These are phyloP conservation scores for Calephelis perditalis DNA, from an alignment of 2,888 invertebrate species.

Conservation along the genomic window DNA sequence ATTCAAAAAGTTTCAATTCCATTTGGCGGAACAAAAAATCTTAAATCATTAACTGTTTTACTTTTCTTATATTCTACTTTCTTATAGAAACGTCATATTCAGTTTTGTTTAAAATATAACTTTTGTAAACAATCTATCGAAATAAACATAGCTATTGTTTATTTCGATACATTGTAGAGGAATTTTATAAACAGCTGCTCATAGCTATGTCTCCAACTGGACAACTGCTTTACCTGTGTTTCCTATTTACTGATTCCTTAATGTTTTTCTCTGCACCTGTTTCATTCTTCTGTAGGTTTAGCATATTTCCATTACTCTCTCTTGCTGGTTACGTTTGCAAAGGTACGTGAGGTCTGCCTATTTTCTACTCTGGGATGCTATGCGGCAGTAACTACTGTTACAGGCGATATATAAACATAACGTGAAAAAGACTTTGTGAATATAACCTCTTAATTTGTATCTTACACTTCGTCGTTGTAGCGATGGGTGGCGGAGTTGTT, in stretches of 20 bases:
- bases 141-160: slow-evolving; percentile 19
- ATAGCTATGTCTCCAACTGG: slow-evolving; percentile 20
- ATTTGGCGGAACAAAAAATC: slow-evolving; percentile 27
- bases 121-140: slow-evolving; percentile 24
- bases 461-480: too few species aligned
- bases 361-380: too few species aligned
- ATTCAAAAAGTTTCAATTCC: slow-evolving; percentile 27
- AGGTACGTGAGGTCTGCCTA: not conserved
- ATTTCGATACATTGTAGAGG: slow-evolving; percentile 31
- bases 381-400: too few species aligned
- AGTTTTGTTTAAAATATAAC: slow-evolving; percentile 25
- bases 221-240: slow-evolving; percentile 20
- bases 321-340: not conserved
- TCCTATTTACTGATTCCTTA: slow-evolving; percentile 23
- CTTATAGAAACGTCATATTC: slow-evolving; percentile 19
- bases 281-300: slow-evolving; percentile 18
- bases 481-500: too few species aligned
- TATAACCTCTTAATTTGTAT: too few species aligned
- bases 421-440: too few species aligned
- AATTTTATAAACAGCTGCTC: slow-evolving; percentile 27
- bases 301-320: slow-evolving; percentile 17
- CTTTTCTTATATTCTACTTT: not conserved
- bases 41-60: slow-evolving; percentile 20
- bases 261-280: slow-evolving; percentile 21
- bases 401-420: too few species aligned